Evolutionary conservation across 2,888 invertebrate genomes (phyloP), one percentile per base, ranked within the genome.

Genomic region (Corbicula japonica): DNA sequence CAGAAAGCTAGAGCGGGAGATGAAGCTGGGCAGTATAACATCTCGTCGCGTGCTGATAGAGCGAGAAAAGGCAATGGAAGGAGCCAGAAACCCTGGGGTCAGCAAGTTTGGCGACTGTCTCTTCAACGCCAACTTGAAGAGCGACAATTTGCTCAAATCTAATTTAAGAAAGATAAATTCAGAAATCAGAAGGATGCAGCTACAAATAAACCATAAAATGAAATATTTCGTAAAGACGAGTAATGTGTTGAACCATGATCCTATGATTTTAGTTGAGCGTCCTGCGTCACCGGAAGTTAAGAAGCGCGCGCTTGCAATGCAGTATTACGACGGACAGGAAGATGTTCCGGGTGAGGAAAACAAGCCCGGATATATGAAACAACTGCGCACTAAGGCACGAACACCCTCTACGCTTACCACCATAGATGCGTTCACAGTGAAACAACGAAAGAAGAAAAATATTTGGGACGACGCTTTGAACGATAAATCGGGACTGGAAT

Each of bases 351-450:
- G 65, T 15, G 81, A 76, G 34, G 80, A 78, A 8, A 73, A 82
- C 10, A 70, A 83, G 50, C 91, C 91, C 1, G 78, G 88, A 21
- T 91, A 90, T 73, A 90, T 90, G 90, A 79, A 83, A 34, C 90
- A 87, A 6, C 65, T 89, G 21, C 75, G 87, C 30, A 85, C 88
- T 4, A 84, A 84, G 41, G 79, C 82, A 34, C 74, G 82, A 23
- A 88, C 90, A 4, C 90, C 91, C 0, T 90, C 90, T 0, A 87
- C 85, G 1, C 69, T 91, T 1, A 87, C 87, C 23, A 91, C 90
- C 18, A 91, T 91, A 23, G 91, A 91, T 58, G 90, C 90, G 2
- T 91, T 91, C 72, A 87, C 82, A 12, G 76, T 89, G 12, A 86
- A 84, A 72, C 61, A 83, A 3, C 87, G 81, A 52, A 88, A 87